A percentile compares a stretch with the other conserved stretches of the same genome.
phyloP scores from a whole-genome alignment of 2,797 vertebrate species.

The Myoxocephalus aenaeus region DNA sequence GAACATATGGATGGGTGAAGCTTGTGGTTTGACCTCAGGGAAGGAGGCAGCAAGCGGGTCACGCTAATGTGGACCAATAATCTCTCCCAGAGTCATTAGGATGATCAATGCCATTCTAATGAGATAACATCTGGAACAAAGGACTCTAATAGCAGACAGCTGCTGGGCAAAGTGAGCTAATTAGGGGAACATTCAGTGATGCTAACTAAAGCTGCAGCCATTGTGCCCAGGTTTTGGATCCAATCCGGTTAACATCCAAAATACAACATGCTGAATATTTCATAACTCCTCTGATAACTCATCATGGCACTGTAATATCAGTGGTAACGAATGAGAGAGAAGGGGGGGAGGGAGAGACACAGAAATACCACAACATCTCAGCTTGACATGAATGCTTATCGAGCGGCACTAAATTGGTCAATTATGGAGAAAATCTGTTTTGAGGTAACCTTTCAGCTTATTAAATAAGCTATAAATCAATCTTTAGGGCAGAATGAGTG shows the following conservation, averaged over 20 bases:
- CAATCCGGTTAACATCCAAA: slow-evolving; percentile 71
- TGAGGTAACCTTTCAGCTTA: slow-evolving; percentile 82
- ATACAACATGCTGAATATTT: slow-evolving; percentile 80
- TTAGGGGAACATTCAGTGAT: slow-evolving; percentile 77
- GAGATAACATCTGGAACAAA: slow-evolving; percentile 88
- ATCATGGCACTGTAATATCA: slow-evolving; percentile 66
- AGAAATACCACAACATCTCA: slow-evolving; percentile 71
- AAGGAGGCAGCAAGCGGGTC: slow-evolving; percentile 62
- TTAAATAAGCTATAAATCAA: slow-evolving; percentile 83
- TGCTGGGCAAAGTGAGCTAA: slow-evolving; percentile 82
- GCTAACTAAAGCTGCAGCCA: slow-evolving; percentile 75
- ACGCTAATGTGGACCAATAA: slow-evolving; percentile 80
- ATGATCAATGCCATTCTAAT: slow-evolving; percentile 86
- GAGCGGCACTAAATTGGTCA: slow-evolving; percentile 77
- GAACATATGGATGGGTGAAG: slow-evolving; percentile 68
- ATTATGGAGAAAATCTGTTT: slow-evolving; percentile 82
- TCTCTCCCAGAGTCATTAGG: slow-evolving; percentile 78
- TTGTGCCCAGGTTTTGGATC: slow-evolving; percentile 66
- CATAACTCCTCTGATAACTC: slow-evolving; percentile 66
- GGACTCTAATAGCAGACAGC: slow-evolving; percentile 85
- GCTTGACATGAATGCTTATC: slow-evolving; percentile 77
- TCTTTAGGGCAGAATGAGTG: slow-evolving; percentile 72
- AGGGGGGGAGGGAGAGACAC: slow-evolving; percentile 34
- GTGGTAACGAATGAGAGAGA: slow-evolving; percentile 40
- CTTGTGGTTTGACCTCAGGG: slow-evolving; percentile 74